Evolutionary conservation across 2,113 vertebrate species (phyloP).

Genomic region (Caranx ignobilis): DNA sequence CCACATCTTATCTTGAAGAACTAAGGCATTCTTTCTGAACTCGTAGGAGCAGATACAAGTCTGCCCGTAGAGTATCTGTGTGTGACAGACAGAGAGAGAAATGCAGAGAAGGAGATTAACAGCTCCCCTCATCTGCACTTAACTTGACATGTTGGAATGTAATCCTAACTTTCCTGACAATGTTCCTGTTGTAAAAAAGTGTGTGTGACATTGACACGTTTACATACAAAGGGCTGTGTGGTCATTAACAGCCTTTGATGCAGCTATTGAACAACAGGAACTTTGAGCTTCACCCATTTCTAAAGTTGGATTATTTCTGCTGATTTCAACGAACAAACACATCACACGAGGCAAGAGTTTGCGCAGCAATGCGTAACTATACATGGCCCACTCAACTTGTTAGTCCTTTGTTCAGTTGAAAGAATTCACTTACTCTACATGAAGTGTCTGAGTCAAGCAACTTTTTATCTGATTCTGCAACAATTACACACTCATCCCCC

Average conservation of each 20-base stretch:
- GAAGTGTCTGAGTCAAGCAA: slow-evolving; percentile 8
- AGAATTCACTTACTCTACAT: slow-evolving; percentile 4
- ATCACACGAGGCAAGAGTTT: neutral
- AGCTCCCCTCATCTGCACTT: neutral
- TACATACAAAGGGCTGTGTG: neutral
- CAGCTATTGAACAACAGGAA: neutral
- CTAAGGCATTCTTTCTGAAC: slow-evolving; percentile 39
- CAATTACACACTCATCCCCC: slow-evolving; percentile 27
- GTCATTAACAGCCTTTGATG: neutral
- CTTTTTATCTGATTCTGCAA: slow-evolving; percentile 45
- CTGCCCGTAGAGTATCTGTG: slow-evolving; percentile 21
- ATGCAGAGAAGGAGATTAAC: slow-evolving; percentile 9
- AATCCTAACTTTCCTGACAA: slow-evolving; percentile 5
- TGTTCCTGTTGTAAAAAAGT: slow-evolving; percentile 2
- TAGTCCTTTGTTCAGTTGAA: slow-evolving; percentile 11
- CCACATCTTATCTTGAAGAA: slow-evolving; percentile 47
- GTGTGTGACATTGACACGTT: neutral
- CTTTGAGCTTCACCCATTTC: neutral
- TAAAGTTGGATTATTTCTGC: neutral
- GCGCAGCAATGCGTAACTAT: neutral
- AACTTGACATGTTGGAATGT: slow-evolving; percentile 11
- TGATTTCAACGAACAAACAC: neutral
- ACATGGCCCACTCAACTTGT: neutral
- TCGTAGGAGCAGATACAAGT: slow-evolving; percentile 18
- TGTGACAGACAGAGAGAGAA: slow-evolving; percentile 14